phyloP scores from a whole-genome alignment of 2,888 invertebrate species.

The Melinaea menophilus region DNA sequence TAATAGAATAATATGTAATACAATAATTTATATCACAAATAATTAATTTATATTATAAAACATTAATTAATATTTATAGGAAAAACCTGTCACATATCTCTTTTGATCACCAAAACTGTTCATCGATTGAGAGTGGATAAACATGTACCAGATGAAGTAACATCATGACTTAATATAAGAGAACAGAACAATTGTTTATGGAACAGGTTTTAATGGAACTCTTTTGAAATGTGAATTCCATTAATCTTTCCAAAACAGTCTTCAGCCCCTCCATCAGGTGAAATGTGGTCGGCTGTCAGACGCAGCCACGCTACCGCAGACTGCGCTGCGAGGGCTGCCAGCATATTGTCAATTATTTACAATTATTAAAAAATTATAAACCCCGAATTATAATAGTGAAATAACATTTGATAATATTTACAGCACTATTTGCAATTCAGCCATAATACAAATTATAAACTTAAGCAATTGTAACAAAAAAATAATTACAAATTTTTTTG shows the following conservation, averaged over 20 bases:
- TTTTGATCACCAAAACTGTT: background rate
- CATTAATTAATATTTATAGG: too few relatives aligned
- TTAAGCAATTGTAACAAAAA: too few relatives aligned
- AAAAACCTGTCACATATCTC: too few relatives aligned
- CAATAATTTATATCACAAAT: too few relatives aligned
- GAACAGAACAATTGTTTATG: background rate
- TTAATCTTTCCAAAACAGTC: conserved; percentile 32
- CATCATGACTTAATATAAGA: background rate
- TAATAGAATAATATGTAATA: too few relatives aligned
- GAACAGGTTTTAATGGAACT: conserved; percentile 14
- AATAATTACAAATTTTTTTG: too few relatives aligned
- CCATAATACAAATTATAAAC: too few relatives aligned
- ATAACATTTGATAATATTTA: too few relatives aligned
- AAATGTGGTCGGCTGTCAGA: conserved; percentile 32
- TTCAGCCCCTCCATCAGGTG: conserved; percentile 30
- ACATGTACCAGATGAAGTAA: background rate
- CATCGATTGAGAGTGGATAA: background rate
- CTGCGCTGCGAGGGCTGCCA: conserved; percentile 17
- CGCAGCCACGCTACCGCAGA: conserved; percentile 26
- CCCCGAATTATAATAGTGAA: too few relatives aligned
- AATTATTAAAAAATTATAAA: too few relatives aligned
- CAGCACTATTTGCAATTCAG: too few relatives aligned
- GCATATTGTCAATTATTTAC: background rate
- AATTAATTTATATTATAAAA: too few relatives aligned
- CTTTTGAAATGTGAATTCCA: conserved; percentile 31